Evolutionary conservation across 2,797 vertebrate species (phyloP), one percentile per base, ranked within the genome.

Genomic region (Rhinella marina): DNA sequence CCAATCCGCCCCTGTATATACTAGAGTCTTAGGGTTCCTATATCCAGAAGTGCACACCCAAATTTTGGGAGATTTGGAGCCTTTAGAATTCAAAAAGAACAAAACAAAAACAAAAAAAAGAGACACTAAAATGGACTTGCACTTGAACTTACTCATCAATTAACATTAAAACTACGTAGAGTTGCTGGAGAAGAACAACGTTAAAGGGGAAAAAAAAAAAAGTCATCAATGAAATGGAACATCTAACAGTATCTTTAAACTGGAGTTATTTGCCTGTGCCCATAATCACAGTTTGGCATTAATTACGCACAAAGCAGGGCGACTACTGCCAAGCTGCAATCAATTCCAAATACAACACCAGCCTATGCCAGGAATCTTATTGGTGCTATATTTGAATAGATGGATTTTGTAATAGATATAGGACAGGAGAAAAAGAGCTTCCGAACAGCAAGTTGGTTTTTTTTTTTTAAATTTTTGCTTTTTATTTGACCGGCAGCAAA

Each of bases 281-380:
- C 85, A 82, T 89, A 89, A 89, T 89, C 88, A 89, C 80, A 86
- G 62, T 89, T 89, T 89, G 88, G 88, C 88, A 89, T 89, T 89
- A 86, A 89, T 89, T 89, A 89, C 84, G 85, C 88, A 89, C 88
- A 86, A 89, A 89, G 88, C 88, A 83, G 72, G 68, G 50, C 52
- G 59, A 32, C 59, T 62, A 25, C 88, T 89, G 88, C 88, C 88
- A 89, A 89, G 88, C 85, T 21, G 88, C 88, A 89, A 89, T 89
- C 85, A 86, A 86, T 89, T 86, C 88, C 88, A 89, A 89, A 86
- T 89, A 89, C 88, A 89, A 89, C 85, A 89, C 80, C 75, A 9
- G 80, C 72, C 14, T 61, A 72, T 89, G 88, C 88, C 88, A 89
- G 75, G 48, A 86, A 79, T 89, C 85, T 86, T 89, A 89, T 86